A percentile compares a stretch with the other conserved stretches of the same genome.
phyloP scores from a whole-genome alignment of 2,888 invertebrate species.

The Limnephilus marmoratus region DNA sequence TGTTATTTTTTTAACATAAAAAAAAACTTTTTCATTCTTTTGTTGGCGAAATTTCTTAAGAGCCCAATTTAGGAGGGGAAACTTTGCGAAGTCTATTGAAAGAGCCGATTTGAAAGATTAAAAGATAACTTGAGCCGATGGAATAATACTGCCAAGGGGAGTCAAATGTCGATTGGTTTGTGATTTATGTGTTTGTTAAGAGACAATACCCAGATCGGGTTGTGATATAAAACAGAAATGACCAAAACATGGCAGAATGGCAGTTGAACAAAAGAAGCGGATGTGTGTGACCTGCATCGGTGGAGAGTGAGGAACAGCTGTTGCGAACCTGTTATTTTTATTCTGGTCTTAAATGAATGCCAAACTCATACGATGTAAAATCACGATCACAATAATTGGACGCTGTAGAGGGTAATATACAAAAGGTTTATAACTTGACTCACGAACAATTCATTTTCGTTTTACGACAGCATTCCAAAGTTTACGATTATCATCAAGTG shows the following conservation, averaged over 20 bases:
- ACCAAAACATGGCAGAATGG: constrained; percentile 2
- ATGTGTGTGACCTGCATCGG: not conserved
- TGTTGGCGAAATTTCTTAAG: not conserved
- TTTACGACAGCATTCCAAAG: not conserved
- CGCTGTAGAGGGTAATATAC: not conserved
- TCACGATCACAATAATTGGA: not conserved
- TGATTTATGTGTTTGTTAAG: constrained; percentile 8
- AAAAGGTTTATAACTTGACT: not conserved
- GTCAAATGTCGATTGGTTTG: constrained; percentile 14
- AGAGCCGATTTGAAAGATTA: not conserved
- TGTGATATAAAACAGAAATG: not conserved
- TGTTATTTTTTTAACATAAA: not conserved
- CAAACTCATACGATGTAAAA: not conserved
- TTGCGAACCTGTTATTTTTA: not conserved
- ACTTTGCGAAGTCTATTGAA: constrained; percentile 2
- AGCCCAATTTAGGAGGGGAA: not conserved
- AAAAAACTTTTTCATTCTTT: not conserved
- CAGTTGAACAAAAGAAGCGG: not conserved
- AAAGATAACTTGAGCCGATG: not conserved
- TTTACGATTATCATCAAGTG: not conserved
- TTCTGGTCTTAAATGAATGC: not conserved
- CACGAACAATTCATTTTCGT: not conserved
- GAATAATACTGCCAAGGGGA: constrained; percentile 6
- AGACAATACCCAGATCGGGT: not conserved
- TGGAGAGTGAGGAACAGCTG: not conserved